Evolutionary conservation across 2,113 vertebrate genomes (phyloP), one percentile per base, ranked within the genome.

Genomic region (Semnornis frantzii): DNA sequence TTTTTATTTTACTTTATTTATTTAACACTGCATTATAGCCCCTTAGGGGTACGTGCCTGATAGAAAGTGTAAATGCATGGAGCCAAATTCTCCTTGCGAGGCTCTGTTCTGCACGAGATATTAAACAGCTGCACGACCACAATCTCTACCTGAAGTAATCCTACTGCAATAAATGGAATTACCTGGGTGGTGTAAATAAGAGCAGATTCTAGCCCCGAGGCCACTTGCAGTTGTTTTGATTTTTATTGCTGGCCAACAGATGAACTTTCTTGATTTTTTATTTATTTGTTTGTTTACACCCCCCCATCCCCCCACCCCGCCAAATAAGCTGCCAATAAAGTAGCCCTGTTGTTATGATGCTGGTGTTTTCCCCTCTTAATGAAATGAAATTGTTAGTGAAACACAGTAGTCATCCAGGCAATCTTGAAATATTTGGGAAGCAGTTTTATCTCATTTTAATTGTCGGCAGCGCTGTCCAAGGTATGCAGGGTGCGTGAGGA

Each of bases 171-270:
- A 91, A 87, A 68, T 82, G 42, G 78, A 94, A 91, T 96, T 96
- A 93, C 92, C 79, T 82, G 78, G 34, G 48, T 89, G 92, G 74
- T 92, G 92, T 96, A 95, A 95, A 76, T 78, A 90, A 94, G 86
- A 94, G 84, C 84, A 96, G 75, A 91, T 89, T 95, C 71, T 77
- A 89, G 54, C 84, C 87, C 76, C 0, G 10, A 71, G 87, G 78
- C 92, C 77, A 42, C 84, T 85, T 89, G 46, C 25, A 83, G 52
- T 85, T 89, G 77, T 91, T 94, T 87, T 91, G 57, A 86, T 86
- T 85, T 94, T 85, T 85, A 62, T 78, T 93, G 65, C 73, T 81
- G 90, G 42, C 65, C 62, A 83, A 72, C 72, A 92, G 73, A 77
- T 57, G 79, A 94, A 87, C 78, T 54, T 25, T 85, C 16, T 74